phyloP scores from a whole-genome alignment of 2,797 vertebrate species.

The Prunella strophiata region DNA sequence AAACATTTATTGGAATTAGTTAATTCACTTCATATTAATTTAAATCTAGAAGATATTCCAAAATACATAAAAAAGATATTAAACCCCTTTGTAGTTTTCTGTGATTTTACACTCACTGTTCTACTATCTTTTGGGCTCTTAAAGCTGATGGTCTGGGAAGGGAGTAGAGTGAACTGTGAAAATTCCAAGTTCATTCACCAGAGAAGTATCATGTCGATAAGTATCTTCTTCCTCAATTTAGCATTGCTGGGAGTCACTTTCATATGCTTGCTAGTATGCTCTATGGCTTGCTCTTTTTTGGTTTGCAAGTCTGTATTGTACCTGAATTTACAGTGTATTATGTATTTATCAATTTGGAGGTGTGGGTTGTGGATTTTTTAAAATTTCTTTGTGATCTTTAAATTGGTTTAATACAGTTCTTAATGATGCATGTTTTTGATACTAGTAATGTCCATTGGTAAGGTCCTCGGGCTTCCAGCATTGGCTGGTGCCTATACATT shows the following conservation, averaged over 20 bases:
- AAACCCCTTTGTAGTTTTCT: neutral
- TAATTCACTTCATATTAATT: neutral
- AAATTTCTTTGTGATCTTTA: neutral
- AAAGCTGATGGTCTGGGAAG: neutral
- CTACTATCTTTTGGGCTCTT: neutral
- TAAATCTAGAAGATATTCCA: neutral
- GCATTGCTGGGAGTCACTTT: neutral
- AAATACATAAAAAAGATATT: neutral
- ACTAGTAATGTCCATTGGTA: neutral
- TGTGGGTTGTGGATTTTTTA: accelerated
- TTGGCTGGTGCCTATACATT: neutral
- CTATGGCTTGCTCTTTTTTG: neutral
- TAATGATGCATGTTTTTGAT: neutral
- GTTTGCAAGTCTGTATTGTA: neutral
- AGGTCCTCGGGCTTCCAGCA: neutral
- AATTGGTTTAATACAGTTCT: neutral
- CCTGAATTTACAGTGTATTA: neutral
- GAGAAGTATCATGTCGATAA: accelerated
- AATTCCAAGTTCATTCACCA: neutral
- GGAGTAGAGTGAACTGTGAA: neutral
- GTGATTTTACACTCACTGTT: neutral
- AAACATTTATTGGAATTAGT: neutral
- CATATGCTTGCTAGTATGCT: accelerated
- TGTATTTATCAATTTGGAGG: neutral
- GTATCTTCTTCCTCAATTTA: neutral